Evolutionary conservation across 2,888 invertebrate genomes (phyloP), one percentile per base, ranked within the genome.

Genomic region (Lithophane socia): DNA sequence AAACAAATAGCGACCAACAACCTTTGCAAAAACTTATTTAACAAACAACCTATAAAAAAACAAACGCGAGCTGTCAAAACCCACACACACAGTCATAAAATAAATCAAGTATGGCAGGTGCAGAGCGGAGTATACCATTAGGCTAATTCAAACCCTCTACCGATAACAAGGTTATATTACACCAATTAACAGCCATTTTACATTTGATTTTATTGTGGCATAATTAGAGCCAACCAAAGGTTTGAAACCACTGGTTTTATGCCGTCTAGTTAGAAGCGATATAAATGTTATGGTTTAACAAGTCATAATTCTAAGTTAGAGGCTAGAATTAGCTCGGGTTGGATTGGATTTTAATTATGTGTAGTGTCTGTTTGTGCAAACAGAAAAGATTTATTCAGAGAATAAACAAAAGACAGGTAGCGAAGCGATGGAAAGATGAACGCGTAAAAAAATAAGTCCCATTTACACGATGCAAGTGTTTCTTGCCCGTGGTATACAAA

Each of bases 101-200:
- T 76, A 84, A 84, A 84, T 80, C 73, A 84, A 77, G 61, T 67
- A 68, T 68, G 64, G 79, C 77, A 73, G 85, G 89, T 79, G 72
- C 89, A 84, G 90, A 90, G 86, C 80, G 87, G 88, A 93, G 84
- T 78, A 77, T 64, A 87, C 86, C 88, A 82, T 87, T 89, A 89
- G 83, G 85, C 74, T 88, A 89, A 92, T 91, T 92, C 90, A 89
- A 77, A 86, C 88, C 88, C 83, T 88, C 87, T 87, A 86, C 87
- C 90, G 91, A 92, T 93, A 94, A 94, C 92, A 92, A 93, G 92
- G 90, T 88, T 90, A 92, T 92, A 92, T 92, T 91, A 91, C 89
- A 88, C 86, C 92, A 90, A 92, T 94, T 94, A 94, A 91, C 89
- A 84, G 86, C 91, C 90, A 92, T 92, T 93, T 94, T 93, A 93